phyloP scores from a whole-genome alignment of 2,113 vertebrate genomes.

The Pseudolaguvia tuberculata region DNA sequence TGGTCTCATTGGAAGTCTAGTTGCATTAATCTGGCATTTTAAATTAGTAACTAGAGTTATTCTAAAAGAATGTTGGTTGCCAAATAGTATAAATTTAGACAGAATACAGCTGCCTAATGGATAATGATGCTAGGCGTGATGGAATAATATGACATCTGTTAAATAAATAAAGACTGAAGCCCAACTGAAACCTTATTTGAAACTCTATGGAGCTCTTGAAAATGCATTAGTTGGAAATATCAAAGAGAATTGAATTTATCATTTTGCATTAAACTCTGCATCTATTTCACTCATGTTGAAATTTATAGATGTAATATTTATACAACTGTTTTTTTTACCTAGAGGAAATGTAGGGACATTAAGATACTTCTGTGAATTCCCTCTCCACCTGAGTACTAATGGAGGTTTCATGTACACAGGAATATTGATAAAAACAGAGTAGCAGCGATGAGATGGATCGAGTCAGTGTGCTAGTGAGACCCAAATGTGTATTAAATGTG shows the following conservation, averaged over 20 bases:
- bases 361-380: constrained; percentile 47
- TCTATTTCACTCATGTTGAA: constrained; percentile 22
- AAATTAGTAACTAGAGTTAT: constrained; percentile 35
- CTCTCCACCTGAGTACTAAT: constrained; percentile 56
- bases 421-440: constrained; percentile 57
- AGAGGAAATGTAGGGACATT: constrained; percentile 6
- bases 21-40: constrained; percentile 21
- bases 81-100: constrained; percentile 30
- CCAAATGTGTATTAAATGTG: constrained; percentile 3
- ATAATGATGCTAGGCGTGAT: constrained; percentile 26
- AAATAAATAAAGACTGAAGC: constrained; percentile 32
- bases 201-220: constrained; percentile 4
- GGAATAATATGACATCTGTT: constrained; percentile 38
- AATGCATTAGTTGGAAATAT: constrained; percentile 9
- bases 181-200: constrained; percentile 20
- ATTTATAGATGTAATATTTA: constrained; percentile 48
- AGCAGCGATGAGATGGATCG: constrained; percentile 8
- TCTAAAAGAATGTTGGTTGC: constrained; percentile 32
- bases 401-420: constrained; percentile 62
- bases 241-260: constrained; percentile 34
- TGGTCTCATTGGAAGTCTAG: constrained; percentile 22
- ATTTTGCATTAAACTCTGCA: constrained; percentile 52
- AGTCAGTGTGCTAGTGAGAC: constrained; percentile 42
- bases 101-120: constrained; percentile 32
- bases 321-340: constrained; percentile 20